Evolutionary conservation across 2,113 vertebrate species (phyloP).

Genomic region (Tretioscincus oriximinensis): DNA sequence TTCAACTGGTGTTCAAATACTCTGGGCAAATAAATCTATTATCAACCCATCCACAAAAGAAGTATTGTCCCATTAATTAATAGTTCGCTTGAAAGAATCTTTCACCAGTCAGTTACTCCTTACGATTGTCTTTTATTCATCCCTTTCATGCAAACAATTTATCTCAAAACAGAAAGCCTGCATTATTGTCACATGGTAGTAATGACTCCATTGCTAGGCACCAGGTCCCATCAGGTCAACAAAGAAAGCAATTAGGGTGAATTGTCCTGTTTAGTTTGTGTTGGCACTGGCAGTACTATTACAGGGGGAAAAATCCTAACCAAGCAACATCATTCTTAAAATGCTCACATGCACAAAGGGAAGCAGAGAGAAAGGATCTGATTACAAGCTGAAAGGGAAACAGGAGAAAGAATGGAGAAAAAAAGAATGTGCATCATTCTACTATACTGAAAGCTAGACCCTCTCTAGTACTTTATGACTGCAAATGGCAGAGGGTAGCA

Average conservation of each 20-base stretch:
- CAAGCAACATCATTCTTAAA: not conserved
- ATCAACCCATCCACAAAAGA: not conserved
- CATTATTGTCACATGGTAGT: not conserved
- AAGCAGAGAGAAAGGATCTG: not conserved
- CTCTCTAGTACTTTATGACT: not conserved
- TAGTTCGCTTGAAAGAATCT: slow-evolving; percentile 6
- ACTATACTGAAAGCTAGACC: no score
- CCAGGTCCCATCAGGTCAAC: not conserved
- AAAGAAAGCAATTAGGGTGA: not conserved
- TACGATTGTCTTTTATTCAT: not conserved
- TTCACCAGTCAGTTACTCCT: not conserved
- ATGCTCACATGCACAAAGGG: not conserved
- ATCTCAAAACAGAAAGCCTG: not conserved
- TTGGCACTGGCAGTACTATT: not conserved
- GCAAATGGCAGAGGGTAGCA: no score
- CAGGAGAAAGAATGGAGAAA: not conserved
- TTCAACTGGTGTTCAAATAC: slow-evolving; percentile 1
- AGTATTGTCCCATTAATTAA: slow-evolving; percentile 5
- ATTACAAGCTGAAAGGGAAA: not conserved
- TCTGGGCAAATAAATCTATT: not conserved
- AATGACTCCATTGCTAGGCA: not conserved
- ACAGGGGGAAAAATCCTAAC: not conserved
- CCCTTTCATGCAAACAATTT: not conserved
- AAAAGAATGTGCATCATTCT: not conserved
- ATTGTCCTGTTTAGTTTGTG: not conserved